Conservation (phyloP, 2,888 invertebrate species). For the Epirrita christyi region DNA sequence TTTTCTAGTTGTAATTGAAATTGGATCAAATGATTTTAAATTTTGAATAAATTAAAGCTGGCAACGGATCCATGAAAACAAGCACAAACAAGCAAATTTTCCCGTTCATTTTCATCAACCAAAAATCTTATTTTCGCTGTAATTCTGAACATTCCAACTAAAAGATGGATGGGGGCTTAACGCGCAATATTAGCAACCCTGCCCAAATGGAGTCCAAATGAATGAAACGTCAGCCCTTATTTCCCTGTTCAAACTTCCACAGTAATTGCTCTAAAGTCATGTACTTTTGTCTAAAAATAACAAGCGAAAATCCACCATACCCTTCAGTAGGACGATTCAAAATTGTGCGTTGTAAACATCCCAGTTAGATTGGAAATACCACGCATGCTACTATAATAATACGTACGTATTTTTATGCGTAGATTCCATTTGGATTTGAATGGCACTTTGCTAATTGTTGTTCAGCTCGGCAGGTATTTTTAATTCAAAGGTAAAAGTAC, state of each 20-base stretch:
- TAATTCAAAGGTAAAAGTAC: constrained; percentile 9
- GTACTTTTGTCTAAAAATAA: constrained; percentile 6
- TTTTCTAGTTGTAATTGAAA: too few relatives aligned
- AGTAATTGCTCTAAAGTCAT: constrained; percentile 40
- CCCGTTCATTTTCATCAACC: background rate
- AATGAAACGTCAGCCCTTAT: constrained; percentile 48
- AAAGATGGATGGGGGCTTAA: constrained; percentile 33
- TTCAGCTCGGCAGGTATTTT: constrained; percentile 34
- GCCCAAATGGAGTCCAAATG: constrained; percentile 53
- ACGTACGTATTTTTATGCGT: constrained; percentile 23
- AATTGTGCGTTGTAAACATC: background rate
- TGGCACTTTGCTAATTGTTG: constrained; percentile 35
- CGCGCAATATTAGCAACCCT: constrained; percentile 38
- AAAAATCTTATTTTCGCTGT: constrained; percentile 14
- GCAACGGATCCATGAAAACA: too few relatives aligned
- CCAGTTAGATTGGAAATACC: constrained; percentile 21
- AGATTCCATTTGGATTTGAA: constrained; percentile 21
- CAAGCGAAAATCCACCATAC: background rate
- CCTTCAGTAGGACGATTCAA: background rate
- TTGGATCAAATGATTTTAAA: too few relatives aligned
- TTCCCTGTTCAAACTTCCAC: constrained; percentile 39
- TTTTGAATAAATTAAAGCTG: too few relatives aligned
- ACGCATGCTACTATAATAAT: constrained; percentile 19
- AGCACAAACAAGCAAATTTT: too few relatives aligned
- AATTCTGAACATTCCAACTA: constrained; percentile 30